A percentile compares a stretch with the other conserved stretches of the same genome.
These are phyloP conservation scores for Jaculus jaculus DNA, from an alignment of 2,113 vertebrate species.

Conservation along the genomic window DNA sequence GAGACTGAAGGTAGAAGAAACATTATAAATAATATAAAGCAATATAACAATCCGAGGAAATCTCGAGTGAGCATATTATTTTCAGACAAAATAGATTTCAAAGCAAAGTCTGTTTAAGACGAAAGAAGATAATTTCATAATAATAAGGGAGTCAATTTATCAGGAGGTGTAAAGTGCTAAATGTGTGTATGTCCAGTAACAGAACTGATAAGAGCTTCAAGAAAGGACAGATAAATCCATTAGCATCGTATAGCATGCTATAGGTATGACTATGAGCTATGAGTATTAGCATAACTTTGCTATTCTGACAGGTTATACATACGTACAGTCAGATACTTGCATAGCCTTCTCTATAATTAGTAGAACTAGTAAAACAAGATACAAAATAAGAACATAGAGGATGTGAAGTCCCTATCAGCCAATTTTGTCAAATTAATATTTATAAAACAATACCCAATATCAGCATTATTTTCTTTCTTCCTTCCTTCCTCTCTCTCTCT, in stretches of 20 bases:
- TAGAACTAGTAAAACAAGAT: not conserved
- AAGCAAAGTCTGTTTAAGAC: not conserved
- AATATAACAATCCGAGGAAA: not conserved
- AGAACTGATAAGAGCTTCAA: not conserved
- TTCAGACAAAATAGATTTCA: slow-evolving; percentile 4
- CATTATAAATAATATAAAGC: not conserved
- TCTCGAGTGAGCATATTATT: not conserved
- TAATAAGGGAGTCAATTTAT: not conserved
- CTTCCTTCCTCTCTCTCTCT: too few species aligned
- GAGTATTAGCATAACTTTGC: too few species aligned
- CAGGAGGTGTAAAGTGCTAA: not conserved
- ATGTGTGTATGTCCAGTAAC: not conserved
- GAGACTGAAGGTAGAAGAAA: not conserved
- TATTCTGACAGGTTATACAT: too few species aligned
- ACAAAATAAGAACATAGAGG: not conserved
- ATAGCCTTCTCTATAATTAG: not conserved
- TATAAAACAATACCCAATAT: not conserved
- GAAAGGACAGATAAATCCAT: not conserved
- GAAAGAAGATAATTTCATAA: not conserved
- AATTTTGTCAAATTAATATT: not conserved
- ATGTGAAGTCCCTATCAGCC: not conserved
- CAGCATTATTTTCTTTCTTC: not conserved
- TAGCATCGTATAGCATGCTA: not conserved
- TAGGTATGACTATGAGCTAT: too few species aligned
- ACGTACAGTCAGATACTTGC: not conserved